These are phyloP conservation scores for Caenorhabditis panamensis DNA, from an alignment of 2,888 invertebrate genomes.

Conservation along the genomic window DNA sequence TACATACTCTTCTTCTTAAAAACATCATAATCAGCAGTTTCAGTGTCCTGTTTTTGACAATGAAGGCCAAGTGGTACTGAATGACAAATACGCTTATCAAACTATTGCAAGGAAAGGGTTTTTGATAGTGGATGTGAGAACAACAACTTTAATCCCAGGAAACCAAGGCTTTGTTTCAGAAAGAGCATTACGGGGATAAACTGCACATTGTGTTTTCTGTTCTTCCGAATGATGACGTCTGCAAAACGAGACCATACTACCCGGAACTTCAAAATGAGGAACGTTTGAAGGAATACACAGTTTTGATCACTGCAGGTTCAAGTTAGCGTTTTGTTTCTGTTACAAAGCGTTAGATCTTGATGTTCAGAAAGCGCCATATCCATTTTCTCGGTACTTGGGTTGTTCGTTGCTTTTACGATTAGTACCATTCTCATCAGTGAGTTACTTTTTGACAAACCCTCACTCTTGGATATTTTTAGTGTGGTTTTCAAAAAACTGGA, in stretches of 20 bases:
- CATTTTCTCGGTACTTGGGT: no score
- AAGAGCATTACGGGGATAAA: neutral
- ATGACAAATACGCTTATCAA: conserved; percentile 5
- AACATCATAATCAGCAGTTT: neutral
- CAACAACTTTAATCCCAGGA: neutral
- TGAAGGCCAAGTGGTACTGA: conserved; percentile 10
- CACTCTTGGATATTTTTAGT: no score
- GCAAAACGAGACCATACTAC: neutral
- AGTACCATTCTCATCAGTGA: no score
- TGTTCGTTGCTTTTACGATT: no score
- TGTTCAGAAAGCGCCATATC: no score
- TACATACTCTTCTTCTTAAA: no score
- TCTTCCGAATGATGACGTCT: neutral
- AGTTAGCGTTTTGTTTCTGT: neutral
- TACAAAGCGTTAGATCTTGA: no score
- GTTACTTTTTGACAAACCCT: no score
- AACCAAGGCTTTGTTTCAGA: neutral
- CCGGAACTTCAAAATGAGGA: neutral
- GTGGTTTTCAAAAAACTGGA: no score
- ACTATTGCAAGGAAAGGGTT: conserved; percentile 2
- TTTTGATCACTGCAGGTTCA: neutral
- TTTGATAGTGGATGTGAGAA: neutral
- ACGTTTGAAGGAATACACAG: neutral
- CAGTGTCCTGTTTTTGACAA: conserved; percentile 32
- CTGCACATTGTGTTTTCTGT: conserved; percentile 21